These are phyloP conservation scores for Amphimallon solstitiale DNA, from an alignment of 2,888 invertebrate genomes.

Conservation along the genomic window DNA sequence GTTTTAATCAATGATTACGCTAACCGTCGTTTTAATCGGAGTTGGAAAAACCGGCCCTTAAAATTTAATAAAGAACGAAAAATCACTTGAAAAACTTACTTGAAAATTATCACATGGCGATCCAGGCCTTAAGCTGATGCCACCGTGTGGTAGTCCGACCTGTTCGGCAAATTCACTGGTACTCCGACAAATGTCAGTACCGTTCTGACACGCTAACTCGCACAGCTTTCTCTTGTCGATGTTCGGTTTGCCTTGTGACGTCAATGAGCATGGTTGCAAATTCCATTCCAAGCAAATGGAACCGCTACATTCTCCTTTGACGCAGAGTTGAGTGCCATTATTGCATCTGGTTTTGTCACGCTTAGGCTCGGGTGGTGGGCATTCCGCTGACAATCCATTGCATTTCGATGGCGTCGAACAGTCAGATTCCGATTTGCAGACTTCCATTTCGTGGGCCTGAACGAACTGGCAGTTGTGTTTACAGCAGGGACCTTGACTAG, in stretches of 20 bases:
- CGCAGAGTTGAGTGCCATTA: conserved; percentile 88
- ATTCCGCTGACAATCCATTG: conserved; percentile 85
- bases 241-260: conserved; percentile 78
- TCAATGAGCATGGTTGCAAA: conserved; percentile 94
- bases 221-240: conserved; percentile 88
- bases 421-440: conserved; percentile 86
- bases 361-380: conserved; percentile 84
- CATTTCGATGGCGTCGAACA: conserved; percentile 91
- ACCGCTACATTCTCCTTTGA: conserved; percentile 91
- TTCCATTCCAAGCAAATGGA: conserved; percentile 96
- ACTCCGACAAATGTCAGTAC: conserved; percentile 82
- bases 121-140: conserved; percentile 90
- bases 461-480: conserved; percentile 83
- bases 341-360: conserved; percentile 95
- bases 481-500: conserved; percentile 98
- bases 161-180: conserved; percentile 85
- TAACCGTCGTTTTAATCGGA: no score
- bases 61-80: no score
- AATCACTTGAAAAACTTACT: conserved; percentile 62
- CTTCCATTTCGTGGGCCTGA: conserved; percentile 69
- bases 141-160: conserved; percentile 79
- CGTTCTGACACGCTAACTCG: conserved; percentile 96
- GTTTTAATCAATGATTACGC: no score
- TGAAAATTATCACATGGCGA: conserved; percentile 99
- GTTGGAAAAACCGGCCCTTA: no score